Conservation (phyloP, 2,113 vertebrate genomes). For the Vulpes lagopus region DNA sequence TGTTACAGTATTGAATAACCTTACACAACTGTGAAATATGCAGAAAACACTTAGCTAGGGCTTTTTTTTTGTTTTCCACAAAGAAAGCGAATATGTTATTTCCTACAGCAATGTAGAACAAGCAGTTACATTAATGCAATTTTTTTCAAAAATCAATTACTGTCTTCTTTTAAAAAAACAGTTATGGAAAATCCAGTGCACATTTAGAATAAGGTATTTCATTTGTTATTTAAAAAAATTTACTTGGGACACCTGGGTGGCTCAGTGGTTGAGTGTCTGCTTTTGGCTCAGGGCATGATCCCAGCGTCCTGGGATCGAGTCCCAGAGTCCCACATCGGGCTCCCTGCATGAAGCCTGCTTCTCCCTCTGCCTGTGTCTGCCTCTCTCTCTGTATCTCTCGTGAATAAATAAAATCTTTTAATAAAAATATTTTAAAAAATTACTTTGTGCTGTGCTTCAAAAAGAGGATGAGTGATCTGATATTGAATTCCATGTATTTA, state of each 20-base stretch:
- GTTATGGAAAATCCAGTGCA: not conserved
- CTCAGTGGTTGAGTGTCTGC: too few relatives aligned
- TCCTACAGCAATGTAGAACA: not conserved
- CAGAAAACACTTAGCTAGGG: not conserved
- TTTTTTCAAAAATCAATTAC: constrained; percentile 26
- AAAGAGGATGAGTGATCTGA: constrained; percentile 23
- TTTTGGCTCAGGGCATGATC: too few relatives aligned
- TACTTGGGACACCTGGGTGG: not conserved
- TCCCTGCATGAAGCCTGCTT: too few relatives aligned
- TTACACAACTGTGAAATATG: not conserved
- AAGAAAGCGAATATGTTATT: not conserved
- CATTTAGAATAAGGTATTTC: constrained; percentile 31
- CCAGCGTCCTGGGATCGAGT: too few relatives aligned
- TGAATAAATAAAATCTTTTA: too few relatives aligned
- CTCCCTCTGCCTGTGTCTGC: too few relatives aligned
- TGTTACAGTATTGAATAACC: constrained; percentile 24
- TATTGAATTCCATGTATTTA: constrained; percentile 47
- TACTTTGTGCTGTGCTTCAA: not conserved
- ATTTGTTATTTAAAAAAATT: not conserved
- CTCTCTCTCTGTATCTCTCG: too few relatives aligned
- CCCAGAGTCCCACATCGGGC: too few relatives aligned
- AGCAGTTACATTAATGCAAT: constrained; percentile 4
- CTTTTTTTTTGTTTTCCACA: not conserved
- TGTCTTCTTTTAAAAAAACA: not conserved
- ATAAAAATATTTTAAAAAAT: not conserved